Conservation (phyloP, 2,888 invertebrate species). For the Caenorhabditis drosophilae region DNA sequence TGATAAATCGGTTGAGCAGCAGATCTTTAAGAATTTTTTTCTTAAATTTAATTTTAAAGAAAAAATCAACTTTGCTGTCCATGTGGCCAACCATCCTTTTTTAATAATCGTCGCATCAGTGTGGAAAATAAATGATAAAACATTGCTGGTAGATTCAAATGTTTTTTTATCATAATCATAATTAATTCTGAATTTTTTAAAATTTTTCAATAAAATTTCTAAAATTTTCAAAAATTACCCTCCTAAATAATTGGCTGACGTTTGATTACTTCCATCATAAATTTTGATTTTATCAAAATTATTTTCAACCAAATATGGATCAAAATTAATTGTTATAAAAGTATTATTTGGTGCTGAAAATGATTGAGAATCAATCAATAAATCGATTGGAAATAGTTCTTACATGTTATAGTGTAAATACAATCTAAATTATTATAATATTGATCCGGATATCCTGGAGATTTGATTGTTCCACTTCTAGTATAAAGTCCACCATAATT, state of each 20-base stretch:
- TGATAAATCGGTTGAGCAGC: slow-evolving; percentile 14
- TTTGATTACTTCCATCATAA: slow-evolving; percentile 26
- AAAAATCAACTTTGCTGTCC: not conserved
- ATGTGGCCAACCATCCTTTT: not conserved
- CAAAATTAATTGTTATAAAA: slow-evolving; percentile 93
- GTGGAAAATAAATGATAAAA: not conserved
- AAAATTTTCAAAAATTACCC: too few species aligned
- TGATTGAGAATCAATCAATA: too few species aligned
- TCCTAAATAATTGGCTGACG: too few species aligned
- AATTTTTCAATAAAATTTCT: too few species aligned
- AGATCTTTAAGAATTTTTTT: not conserved
- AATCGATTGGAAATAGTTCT: too few species aligned
- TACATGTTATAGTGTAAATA: slow-evolving; percentile 19
- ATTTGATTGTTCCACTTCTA: slow-evolving; percentile 23
- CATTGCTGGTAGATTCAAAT: not conserved
- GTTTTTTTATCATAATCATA: not conserved
- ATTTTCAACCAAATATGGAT: slow-evolving; percentile 97
- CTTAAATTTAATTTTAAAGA: not conserved
- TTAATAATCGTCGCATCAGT: not conserved
- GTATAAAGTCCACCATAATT: slow-evolving; percentile 18
- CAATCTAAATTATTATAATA: slow-evolving; percentile 34
- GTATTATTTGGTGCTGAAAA: slow-evolving; percentile 73
- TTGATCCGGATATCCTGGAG: slow-evolving; percentile 24
- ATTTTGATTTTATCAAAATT: slow-evolving; percentile 89
- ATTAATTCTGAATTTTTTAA: slow-evolving; percentile 16